Percentiles rank a stretch among this genome's conserved stretches.
Conservation (phyloP, 1,140 invertebrate genomes). For the Centruroides sculpturatus region DNA sequence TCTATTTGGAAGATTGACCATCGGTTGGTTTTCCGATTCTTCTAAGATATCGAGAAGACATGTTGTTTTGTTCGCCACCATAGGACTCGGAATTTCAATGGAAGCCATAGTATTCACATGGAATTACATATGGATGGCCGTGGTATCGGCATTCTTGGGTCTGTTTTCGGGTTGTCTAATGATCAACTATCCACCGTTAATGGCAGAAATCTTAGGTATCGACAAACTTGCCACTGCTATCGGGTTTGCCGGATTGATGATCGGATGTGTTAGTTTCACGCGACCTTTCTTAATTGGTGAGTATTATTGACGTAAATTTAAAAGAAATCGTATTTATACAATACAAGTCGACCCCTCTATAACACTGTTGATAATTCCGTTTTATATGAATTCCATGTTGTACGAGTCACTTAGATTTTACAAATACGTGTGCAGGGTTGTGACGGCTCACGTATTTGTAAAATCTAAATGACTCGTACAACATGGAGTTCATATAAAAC, state of each 20-base stretch:
- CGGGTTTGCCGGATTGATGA: constrained; percentile 7
- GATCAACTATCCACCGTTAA: constrained; percentile 14
- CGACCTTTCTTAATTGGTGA: constrained; percentile 17
- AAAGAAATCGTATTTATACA: no score
- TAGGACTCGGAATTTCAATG: constrained; percentile 6
- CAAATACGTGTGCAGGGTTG: no score
- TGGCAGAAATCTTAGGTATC: constrained; percentile 14
- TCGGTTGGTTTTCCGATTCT: constrained; percentile 13
- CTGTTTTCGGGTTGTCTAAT: constrained; percentile 8
- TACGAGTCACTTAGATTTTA: no score
- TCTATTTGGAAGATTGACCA: constrained; percentile 4
- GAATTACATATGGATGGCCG: background rate
- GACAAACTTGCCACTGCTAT: constrained; percentile 11
- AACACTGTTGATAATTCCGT: no score
- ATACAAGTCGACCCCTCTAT: no score
- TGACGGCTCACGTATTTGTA: no score
- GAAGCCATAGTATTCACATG: background rate
- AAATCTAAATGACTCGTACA: no score
- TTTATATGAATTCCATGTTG: no score
- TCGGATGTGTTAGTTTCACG: constrained; percentile 7
- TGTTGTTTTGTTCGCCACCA: constrained; percentile 4
- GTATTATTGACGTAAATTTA: background rate
- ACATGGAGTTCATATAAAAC: no score
- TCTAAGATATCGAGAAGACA: background rate
- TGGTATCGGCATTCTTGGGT: constrained; percentile 1